A percentile compares a stretch with the other conserved stretches of the same genome.
Conservation (phyloP, 2,888 invertebrate species). For the Lampropteryx suffumata region DNA sequence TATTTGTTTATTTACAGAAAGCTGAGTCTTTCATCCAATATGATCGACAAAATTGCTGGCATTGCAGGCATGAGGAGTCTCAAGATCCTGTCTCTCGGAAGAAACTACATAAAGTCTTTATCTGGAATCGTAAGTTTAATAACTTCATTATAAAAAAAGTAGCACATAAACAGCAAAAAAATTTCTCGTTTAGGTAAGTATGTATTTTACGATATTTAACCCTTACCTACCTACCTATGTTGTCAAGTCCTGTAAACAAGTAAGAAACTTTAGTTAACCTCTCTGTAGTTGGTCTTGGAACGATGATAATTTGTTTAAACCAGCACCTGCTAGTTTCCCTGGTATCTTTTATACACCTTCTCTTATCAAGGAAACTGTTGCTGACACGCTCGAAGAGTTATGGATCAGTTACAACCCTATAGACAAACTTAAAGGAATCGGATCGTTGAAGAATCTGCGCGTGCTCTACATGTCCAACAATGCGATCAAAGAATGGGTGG, state of each 20-base stretch:
- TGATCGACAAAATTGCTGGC: conserved; percentile 96
- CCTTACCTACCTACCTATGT: no score
- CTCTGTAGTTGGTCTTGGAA: no score
- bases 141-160: not conserved
- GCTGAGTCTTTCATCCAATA: conserved; percentile 94
- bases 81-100: conserved; percentile 91
- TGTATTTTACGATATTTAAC: no score
- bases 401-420: conserved; percentile 98
- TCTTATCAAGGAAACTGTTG: conserved; percentile 87
- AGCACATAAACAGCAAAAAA: no score
- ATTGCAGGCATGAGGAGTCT: conserved; percentile 91
- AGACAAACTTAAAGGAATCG: conserved; percentile 95
- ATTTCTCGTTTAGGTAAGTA: no score
- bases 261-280: no score
- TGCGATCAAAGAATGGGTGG: conserved; percentile 92
- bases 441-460: conserved; percentile 88
- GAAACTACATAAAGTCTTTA: conserved; percentile 94
- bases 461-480: conserved; percentile 93
- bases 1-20: conserved; percentile 82
- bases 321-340: no score
- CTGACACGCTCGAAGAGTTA: conserved; percentile 93
- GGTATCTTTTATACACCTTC: no score
- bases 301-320: no score
- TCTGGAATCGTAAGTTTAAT: conserved; percentile 86
- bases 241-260: no score